Conservation (phyloP, 2,797 vertebrate genomes). For the Avahi laniger region DNA sequence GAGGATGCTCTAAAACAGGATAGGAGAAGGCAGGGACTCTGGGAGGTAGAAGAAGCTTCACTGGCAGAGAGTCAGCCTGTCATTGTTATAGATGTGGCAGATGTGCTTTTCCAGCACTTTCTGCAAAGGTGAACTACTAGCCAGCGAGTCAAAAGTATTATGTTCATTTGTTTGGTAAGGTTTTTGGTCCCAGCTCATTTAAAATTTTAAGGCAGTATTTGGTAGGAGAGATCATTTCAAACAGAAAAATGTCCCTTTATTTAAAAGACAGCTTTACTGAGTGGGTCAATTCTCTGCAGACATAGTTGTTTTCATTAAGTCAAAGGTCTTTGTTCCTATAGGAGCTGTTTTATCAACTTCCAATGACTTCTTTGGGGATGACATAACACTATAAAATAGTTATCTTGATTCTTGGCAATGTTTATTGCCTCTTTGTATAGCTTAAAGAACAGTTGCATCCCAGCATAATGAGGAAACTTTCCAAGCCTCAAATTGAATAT, state of each 20-base stretch:
- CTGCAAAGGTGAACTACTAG: not conserved
- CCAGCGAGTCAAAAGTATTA: not conserved
- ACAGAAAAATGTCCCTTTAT: slow-evolving; percentile 26
- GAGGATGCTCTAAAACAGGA: not conserved
- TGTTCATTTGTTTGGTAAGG: not conserved
- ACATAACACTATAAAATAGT: slow-evolving; percentile 45
- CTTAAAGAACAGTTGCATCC: slow-evolving; percentile 55
- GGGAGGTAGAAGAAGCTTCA: not conserved
- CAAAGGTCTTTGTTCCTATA: slow-evolving; percentile 35
- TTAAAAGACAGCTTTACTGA: slow-evolving; percentile 19
- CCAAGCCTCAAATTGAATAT: slow-evolving; percentile 63
- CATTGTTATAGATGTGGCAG: not conserved
- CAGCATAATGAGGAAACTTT: slow-evolving; percentile 56
- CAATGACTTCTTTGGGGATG: slow-evolving; percentile 23
- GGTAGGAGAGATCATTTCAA: not conserved
- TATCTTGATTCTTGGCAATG: slow-evolving; percentile 55
- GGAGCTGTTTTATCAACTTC: slow-evolving; percentile 55
- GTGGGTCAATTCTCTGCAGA: not conserved
- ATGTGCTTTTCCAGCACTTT: not conserved
- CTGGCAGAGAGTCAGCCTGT: not conserved
- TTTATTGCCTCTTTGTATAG: slow-evolving; percentile 62
- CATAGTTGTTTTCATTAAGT: slow-evolving; percentile 33
- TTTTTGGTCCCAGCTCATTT: not conserved
- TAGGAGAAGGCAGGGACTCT: not conserved
- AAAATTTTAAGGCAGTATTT: not conserved